phyloP scores from a whole-genome alignment of 2,888 invertebrate species.

The Acleris cristana region DNA sequence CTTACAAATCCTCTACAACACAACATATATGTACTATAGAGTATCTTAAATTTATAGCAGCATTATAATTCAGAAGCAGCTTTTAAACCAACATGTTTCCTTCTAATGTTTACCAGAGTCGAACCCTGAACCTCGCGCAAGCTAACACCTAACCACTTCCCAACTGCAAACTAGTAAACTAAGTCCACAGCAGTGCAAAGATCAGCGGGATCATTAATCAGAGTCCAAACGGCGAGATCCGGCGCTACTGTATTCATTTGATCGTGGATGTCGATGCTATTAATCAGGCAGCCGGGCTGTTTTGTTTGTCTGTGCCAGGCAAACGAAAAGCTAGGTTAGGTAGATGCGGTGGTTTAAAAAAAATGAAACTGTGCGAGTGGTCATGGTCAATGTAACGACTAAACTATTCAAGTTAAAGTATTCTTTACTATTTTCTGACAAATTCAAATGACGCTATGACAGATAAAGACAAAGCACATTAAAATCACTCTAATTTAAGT shows the following conservation, averaged over 20 bases:
- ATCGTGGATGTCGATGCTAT: conserved; percentile 66
- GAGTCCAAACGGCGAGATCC: conserved; percentile 44
- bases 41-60: no score
- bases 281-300: conserved; percentile 71
- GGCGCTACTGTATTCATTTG: conserved; percentile 70
- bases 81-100: no score
- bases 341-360: conserved; percentile 19
- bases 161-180: conserved; percentile 19
- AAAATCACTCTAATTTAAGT: no score
- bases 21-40: no score
- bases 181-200: conserved; percentile 24
- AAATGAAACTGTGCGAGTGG: no score
- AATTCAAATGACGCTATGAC: no score
- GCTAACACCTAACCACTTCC: conserved; percentile 15
- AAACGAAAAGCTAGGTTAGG: conserved; percentile 5
- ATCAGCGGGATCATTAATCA: conserved; percentile 38
- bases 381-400: no score
- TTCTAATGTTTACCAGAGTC: background rate
- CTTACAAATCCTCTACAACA: no score
- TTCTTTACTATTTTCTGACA: no score
- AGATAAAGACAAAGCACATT: no score
- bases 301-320: conserved; percentile 67
- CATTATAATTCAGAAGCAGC: no score
- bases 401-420: no score
- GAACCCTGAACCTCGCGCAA: background rate